Conservation (phyloP, 2,888 invertebrate species). For the Oeneis ivallda region DNA sequence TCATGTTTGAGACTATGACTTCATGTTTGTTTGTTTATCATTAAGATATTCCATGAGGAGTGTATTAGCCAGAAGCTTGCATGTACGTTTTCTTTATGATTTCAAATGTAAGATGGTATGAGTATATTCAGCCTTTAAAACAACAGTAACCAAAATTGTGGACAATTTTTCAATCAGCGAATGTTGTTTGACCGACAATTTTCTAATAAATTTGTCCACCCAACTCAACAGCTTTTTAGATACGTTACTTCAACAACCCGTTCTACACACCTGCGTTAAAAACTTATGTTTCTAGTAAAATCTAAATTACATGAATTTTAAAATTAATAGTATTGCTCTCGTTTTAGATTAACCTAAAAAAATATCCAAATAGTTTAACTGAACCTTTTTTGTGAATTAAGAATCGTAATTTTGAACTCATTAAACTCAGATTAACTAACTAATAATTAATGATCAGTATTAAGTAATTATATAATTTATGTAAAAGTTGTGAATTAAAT, state of each 20-base stretch:
- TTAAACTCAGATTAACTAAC: background rate
- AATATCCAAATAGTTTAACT: background rate
- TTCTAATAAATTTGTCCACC: constrained; percentile 26
- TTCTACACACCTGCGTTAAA: background rate
- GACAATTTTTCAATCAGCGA: constrained; percentile 64
- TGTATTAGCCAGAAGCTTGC: too few species aligned
- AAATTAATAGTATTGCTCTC: background rate
- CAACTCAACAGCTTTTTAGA: background rate
- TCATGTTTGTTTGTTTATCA: too few species aligned
- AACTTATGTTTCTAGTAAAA: background rate
- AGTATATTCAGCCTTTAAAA: constrained; percentile 19
- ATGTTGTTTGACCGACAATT: constrained; percentile 34
- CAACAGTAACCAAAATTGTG: constrained; percentile 50
- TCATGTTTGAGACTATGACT: too few species aligned
- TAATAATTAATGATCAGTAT: background rate
- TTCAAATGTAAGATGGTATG: background rate
- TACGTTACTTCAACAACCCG: background rate
- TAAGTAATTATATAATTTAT: background rate
- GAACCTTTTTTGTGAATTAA: background rate
- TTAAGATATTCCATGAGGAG: too few species aligned
- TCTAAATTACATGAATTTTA: background rate
- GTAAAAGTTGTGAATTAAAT: background rate
- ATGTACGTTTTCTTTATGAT: too few species aligned
- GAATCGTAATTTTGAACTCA: background rate
- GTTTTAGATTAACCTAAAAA: background rate